phyloP scores from a whole-genome alignment of 2,797 vertebrate species.

The Protosalanx chinensis region DNA sequence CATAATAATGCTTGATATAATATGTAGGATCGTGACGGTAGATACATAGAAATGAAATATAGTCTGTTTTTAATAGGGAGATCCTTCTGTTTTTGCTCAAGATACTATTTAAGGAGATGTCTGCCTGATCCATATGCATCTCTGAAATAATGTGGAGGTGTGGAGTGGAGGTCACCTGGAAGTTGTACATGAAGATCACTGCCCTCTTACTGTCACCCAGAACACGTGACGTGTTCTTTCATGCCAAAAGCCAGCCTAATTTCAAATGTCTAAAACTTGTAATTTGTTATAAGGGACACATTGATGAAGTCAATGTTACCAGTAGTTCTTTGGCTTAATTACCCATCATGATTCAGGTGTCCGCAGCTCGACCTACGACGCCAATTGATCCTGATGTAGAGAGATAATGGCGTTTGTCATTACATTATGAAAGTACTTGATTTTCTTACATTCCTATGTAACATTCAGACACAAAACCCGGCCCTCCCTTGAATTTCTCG shows the following conservation, averaged over 20 bases:
- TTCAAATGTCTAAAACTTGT: not conserved
- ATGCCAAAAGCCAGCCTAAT: not conserved
- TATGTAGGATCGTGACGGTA: conserved; percentile 2
- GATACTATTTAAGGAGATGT: not conserved
- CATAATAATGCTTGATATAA: conserved; percentile 37
- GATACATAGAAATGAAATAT: not conserved
- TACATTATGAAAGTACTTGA: conserved; percentile 27
- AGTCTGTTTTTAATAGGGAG: no score
- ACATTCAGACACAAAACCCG: conserved; percentile 10
- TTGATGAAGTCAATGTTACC: no score
- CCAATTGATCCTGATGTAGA: conserved; percentile 48
- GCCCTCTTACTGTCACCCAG: not conserved
- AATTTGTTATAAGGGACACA: no score
- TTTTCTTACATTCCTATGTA: conserved; percentile 37
- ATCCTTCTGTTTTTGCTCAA: not conserved
- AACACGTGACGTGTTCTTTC: not conserved
- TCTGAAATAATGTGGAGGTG: not conserved
- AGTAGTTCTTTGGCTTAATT: conserved; percentile 20
- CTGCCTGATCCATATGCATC: not conserved
- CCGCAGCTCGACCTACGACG: not conserved
- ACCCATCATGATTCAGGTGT: no score
- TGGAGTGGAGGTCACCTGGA: not conserved
- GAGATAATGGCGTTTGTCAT: conserved; percentile 22
- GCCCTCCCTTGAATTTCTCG: conserved; percentile 49
- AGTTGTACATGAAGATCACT: not conserved